phyloP scores from a whole-genome alignment of 2,888 invertebrate genomes.

The Lymantria dispar region DNA sequence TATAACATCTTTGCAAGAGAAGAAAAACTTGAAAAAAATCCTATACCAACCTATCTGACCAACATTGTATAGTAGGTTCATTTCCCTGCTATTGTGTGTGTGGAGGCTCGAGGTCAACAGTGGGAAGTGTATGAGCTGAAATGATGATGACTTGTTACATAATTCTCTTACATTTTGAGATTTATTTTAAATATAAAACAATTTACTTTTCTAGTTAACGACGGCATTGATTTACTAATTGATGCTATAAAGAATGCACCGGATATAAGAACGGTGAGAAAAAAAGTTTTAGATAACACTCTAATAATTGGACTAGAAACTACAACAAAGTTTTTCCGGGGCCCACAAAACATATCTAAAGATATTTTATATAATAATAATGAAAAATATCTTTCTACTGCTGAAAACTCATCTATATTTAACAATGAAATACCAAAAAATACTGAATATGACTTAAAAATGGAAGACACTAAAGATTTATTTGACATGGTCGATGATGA shows the following conservation, averaged over 20 bases:
- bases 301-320: not conserved
- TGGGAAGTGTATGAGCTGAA: too few relatives aligned
- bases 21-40: too few relatives aligned
- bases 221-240: slow-evolving; percentile 66
- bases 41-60: too few relatives aligned
- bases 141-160: not conserved
- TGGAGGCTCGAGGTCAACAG: too few relatives aligned
- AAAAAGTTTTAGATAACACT: slow-evolving; percentile 37
- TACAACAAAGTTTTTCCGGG: not conserved
- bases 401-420: slow-evolving; percentile 7
- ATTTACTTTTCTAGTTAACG: slow-evolving; percentile 46
- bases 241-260: slow-evolving; percentile 68
- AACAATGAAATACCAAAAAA: slow-evolving; percentile 12
- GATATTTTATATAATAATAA: slow-evolving; percentile 1
- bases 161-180: not conserved
- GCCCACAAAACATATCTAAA: not conserved
- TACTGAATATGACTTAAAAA: not conserved
- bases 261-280: slow-evolving; percentile 53
- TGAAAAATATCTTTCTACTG: slow-evolving; percentile 3
- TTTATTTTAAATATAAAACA: not conserved
- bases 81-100: too few relatives aligned
- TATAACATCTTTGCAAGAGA: too few relatives aligned
- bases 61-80: too few relatives aligned
- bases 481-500: slow-evolving; percentile 21
- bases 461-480: slow-evolving; percentile 14